Conservation (phyloP, 1,140 invertebrate genomes). For the Lamellibrachia luymesi region DNA sequence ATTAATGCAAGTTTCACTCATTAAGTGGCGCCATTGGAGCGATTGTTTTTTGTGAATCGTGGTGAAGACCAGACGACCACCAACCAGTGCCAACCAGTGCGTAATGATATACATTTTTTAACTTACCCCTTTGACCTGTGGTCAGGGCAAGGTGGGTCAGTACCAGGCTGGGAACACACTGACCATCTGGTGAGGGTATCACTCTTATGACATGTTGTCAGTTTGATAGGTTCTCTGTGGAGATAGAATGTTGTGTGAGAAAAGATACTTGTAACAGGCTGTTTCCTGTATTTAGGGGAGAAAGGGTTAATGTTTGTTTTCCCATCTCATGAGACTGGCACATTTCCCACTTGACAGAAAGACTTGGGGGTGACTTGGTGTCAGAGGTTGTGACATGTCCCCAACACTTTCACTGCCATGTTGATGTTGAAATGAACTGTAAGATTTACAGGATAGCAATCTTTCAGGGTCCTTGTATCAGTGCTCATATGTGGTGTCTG, state of each 20-base stretch:
- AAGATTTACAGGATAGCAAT: neutral
- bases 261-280: neutral
- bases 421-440: too few relatives aligned
- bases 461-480: neutral
- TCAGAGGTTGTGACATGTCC: neutral
- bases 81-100: too few relatives aligned
- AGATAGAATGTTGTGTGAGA: neutral
- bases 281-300: neutral
- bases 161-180: neutral
- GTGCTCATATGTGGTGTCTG: too few relatives aligned
- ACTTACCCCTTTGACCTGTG: neutral
- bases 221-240: neutral
- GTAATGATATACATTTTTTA: too few relatives aligned
- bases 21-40: too few relatives aligned
- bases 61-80: too few relatives aligned
- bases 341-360: neutral
- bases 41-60: too few relatives aligned
- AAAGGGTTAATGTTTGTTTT: slow-evolving; percentile 1
- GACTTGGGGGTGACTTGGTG: neutral
- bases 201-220: neutral
- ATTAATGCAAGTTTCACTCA: too few relatives aligned
- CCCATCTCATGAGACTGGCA: neutral
- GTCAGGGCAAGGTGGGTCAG: neutral
- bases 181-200: neutral
- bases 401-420: neutral